Evolutionary conservation across 2,113 vertebrate genomes (phyloP).

Genomic region (Dicentrarchus labrax): DNA sequence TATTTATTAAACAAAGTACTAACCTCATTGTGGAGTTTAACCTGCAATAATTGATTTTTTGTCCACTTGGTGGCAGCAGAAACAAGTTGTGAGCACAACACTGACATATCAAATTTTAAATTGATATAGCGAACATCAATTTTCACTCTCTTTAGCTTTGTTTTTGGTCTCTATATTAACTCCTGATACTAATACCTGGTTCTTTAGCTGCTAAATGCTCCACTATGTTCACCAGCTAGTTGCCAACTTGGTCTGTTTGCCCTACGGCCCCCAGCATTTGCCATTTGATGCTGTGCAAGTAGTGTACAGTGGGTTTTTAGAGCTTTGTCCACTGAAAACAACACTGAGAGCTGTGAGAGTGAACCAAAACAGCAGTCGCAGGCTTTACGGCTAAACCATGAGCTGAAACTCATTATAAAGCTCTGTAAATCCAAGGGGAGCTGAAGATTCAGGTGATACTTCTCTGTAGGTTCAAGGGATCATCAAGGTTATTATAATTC

Average conservation of each 20-base stretch:
- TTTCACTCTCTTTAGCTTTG: neutral
- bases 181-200: neutral
- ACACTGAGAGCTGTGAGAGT: neutral
- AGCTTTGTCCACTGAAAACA: neutral
- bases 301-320: too few relatives aligned
- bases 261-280: too few relatives aligned
- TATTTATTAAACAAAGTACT: neutral
- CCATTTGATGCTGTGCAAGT: too few relatives aligned
- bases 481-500: neutral
- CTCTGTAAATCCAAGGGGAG: neutral
- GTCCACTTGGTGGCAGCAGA: neutral
- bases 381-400: neutral
- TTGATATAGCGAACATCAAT: too few relatives aligned
- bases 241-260: neutral
- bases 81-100: neutral
- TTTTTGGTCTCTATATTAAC: neutral
- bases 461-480: neutral
- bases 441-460: neutral
- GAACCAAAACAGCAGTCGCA: neutral
- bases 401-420: neutral
- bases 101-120: too few relatives aligned
- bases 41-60: neutral
- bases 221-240: neutral
- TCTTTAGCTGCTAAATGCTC: neutral
- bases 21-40: neutral